phyloP scores from a whole-genome alignment of 2,113 vertebrate genomes.

The Apodemus speciosus region DNA sequence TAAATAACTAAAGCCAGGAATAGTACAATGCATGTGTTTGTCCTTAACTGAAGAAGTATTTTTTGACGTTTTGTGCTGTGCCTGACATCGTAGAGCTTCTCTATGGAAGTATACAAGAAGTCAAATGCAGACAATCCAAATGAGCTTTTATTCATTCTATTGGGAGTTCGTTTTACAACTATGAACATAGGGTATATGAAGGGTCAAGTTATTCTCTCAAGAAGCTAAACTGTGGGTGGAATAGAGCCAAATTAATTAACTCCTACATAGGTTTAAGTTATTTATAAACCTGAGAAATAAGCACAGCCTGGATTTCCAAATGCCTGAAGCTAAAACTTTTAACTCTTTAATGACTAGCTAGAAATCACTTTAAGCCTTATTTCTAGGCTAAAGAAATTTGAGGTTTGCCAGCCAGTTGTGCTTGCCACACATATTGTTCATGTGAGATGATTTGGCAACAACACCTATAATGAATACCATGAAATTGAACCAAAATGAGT shows the following conservation, averaged over 20 bases:
- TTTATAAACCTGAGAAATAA: slow-evolving; percentile 74
- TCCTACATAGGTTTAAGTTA: slow-evolving; percentile 73
- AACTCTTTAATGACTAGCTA: slow-evolving; percentile 56
- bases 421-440: background rate
- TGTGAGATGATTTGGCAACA: background rate
- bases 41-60: slow-evolving; percentile 46
- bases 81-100: slow-evolving; percentile 40
- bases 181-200: slow-evolving; percentile 28
- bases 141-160: slow-evolving; percentile 39
- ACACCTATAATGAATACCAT: slow-evolving; percentile 3
- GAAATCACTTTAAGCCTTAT: background rate
- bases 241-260: slow-evolving; percentile 75
- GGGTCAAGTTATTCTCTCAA: slow-evolving; percentile 67
- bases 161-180: slow-evolving; percentile 60
- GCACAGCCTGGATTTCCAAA: slow-evolving; percentile 63
- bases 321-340: slow-evolving; percentile 27
- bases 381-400: background rate
- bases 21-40: slow-evolving; percentile 29
- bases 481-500: background rate
- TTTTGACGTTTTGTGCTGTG: slow-evolving; percentile 51
- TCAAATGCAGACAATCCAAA: slow-evolving; percentile 50
- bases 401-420: background rate
- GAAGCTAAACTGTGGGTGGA: slow-evolving; percentile 67
- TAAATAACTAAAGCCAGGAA: slow-evolving; percentile 64
- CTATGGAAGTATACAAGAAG: background rate